Conservation (phyloP, 1,140 invertebrate genomes). For the Lepeophtheirus salmonis region DNA sequence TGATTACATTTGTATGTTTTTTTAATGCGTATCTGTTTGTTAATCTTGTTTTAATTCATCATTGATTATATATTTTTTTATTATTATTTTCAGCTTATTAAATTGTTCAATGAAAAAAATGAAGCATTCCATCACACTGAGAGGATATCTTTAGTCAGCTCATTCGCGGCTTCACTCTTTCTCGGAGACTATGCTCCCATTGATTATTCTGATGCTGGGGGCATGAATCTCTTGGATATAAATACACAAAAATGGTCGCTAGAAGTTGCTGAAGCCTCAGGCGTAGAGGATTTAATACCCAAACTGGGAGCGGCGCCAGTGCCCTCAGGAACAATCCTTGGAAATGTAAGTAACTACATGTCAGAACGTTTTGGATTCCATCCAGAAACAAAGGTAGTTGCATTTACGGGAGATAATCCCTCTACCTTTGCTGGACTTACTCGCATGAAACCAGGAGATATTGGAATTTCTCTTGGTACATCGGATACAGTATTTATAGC, state of each 20-base stretch:
- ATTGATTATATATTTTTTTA: too few relatives aligned
- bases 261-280: conserved; percentile 50
- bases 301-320: conserved; percentile 48
- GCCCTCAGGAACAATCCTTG: conserved; percentile 44
- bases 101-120: conserved; percentile 50
- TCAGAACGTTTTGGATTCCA: conserved; percentile 64
- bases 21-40: too few relatives aligned
- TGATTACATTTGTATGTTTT: too few relatives aligned
- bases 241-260: conserved; percentile 52
- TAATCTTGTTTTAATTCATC: too few relatives aligned
- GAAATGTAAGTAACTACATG: conserved; percentile 52
- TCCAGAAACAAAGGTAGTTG: conserved; percentile 52
- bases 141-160: conserved; percentile 79
- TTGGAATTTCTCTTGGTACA: conserved; percentile 74
- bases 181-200: conserved; percentile 74
- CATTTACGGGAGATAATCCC: conserved; percentile 87
- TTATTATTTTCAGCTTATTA: conserved; percentile 90
- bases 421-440: conserved; percentile 61
- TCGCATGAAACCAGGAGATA: conserved; percentile 52
- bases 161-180: conserved; percentile 69
- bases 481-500: conserved; percentile 77
- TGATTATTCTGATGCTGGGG: conserved; percentile 77
- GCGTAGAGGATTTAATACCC: conserved; percentile 40
- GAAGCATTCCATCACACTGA: conserved; percentile 60
- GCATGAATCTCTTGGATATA: conserved; percentile 89